Evolutionary conservation across 2,888 invertebrate genomes (phyloP).

Genomic region (Luperina testacea): DNA sequence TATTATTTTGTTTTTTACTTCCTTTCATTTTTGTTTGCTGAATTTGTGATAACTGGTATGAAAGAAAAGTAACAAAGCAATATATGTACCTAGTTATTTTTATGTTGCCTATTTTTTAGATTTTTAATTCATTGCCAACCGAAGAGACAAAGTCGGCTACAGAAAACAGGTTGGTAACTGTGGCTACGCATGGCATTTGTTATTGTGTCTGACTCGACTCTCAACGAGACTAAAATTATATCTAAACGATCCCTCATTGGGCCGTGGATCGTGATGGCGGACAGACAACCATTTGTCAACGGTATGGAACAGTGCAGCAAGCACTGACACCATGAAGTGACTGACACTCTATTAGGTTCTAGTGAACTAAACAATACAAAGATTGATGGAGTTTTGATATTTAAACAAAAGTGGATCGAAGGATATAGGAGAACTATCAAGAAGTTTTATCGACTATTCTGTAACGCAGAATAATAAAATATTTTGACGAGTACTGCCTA

Average conservation of each 20-base stretch:
- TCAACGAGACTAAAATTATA: neutral
- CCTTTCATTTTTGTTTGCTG: neutral
- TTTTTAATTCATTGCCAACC: neutral
- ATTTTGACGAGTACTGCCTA: neutral
- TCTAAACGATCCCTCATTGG: neutral
- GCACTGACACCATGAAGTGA: neutral
- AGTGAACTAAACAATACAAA: neutral
- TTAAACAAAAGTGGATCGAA: neutral
- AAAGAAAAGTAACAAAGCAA: neutral
- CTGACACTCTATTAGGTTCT: slow-evolving; percentile 8
- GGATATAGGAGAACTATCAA: too few relatives aligned
- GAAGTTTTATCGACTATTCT: neutral
- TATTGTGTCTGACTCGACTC: neutral
- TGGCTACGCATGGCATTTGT: neutral
- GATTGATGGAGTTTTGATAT: neutral
- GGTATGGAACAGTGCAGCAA: neutral
- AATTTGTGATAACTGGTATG: neutral
- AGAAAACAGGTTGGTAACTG: neutral
- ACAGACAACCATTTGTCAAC: slow-evolving; percentile 3
- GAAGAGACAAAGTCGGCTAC: neutral
- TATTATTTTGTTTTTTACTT: neutral
- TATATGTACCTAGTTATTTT: too few relatives aligned
- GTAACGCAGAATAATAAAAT: neutral
- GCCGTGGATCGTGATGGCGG: neutral
- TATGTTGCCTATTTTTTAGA: neutral